phyloP scores from a whole-genome alignment of 2,113 vertebrate genomes.

The Leiothrix lutea region DNA sequence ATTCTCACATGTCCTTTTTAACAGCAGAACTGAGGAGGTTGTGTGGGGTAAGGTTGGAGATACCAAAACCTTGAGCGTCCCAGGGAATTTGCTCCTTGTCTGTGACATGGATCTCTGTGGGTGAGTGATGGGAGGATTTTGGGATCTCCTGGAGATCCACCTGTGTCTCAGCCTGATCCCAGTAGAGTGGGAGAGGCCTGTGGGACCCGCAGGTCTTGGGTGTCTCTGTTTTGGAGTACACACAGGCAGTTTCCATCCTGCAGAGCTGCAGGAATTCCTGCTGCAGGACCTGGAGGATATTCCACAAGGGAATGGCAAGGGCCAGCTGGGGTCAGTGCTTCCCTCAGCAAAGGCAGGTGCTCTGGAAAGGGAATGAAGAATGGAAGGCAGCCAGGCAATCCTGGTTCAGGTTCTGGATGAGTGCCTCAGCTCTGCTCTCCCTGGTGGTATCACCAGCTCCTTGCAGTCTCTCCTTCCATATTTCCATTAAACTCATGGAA shows the following conservation, averaged over 20 bases:
- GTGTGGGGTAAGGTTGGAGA: neutral
- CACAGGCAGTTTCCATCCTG: neutral
- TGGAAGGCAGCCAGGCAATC: neutral
- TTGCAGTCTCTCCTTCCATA: neutral
- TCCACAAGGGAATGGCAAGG: neutral
- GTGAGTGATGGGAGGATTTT: fast-evolving
- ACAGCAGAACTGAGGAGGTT: neutral
- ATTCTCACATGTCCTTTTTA: neutral
- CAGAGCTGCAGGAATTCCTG: neutral
- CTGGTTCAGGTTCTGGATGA: neutral
- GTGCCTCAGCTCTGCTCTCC: neutral
- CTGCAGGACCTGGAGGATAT: neutral
- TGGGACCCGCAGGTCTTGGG: neutral
- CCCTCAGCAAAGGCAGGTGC: neutral
- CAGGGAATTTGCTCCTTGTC: neutral
- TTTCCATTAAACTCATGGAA: neutral
- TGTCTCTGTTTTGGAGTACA: neutral
- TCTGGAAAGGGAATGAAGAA: neutral
- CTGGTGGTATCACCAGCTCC: fast-evolving
- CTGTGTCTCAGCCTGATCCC: neutral
- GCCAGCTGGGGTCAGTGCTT: neutral
- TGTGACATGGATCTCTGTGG: neutral
- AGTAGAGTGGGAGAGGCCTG: neutral
- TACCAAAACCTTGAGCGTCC: neutral
- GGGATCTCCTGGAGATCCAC: neutral